Evolutionary conservation across 2,888 invertebrate species (phyloP), one percentile per base, ranked within the genome.

Genomic region (Amphipyra tragopoginis): DNA sequence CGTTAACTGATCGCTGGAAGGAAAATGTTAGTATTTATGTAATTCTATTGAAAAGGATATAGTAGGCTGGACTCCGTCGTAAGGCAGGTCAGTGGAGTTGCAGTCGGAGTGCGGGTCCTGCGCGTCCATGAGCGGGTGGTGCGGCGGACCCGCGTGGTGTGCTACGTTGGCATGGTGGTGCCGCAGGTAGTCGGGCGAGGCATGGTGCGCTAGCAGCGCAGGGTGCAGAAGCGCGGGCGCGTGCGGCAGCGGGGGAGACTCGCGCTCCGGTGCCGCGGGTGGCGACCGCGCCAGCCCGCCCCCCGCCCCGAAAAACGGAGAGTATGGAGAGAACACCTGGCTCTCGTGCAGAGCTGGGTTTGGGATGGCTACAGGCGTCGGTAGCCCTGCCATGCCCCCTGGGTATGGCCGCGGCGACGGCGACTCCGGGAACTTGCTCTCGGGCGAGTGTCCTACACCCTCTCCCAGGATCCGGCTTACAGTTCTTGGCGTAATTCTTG

Each of bases 281-380:
- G 86, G 97, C 2, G 94, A 94, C 75, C 93, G 90, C 86, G 89
- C 95, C 89, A 94, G 72, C 4, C 89, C 95, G 65, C 86, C 95
- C 50, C 95, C 95, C 62, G 95, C 95, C 77, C 97, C 97, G 94
- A 98, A 98, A 95, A 98, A 98, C 80, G 98, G 98, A 86, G 97
- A 97, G 95, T 98, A 98, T 80, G 98, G 98, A 79, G 98, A 98
- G 93, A 98, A 98, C 87, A 98, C 98, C 95, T 98, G 98, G 90
- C 98, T 98, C 95, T 98, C 98, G 95, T 98, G 98, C 82, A 99
- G 96, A 88, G 98, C 98, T 63, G 99, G 99, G 93, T 99, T 99
- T 65, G 99, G 98, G 90, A 99, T 99, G 89, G 99, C 99, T 87
- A 99, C 99, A 70, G 98, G 98, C 65, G 99, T 99, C 78, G 99